Evolutionary conservation across 2,888 invertebrate species (phyloP), one percentile per base, ranked within the genome.

Genomic region (Hyposoter didymator): DNA sequence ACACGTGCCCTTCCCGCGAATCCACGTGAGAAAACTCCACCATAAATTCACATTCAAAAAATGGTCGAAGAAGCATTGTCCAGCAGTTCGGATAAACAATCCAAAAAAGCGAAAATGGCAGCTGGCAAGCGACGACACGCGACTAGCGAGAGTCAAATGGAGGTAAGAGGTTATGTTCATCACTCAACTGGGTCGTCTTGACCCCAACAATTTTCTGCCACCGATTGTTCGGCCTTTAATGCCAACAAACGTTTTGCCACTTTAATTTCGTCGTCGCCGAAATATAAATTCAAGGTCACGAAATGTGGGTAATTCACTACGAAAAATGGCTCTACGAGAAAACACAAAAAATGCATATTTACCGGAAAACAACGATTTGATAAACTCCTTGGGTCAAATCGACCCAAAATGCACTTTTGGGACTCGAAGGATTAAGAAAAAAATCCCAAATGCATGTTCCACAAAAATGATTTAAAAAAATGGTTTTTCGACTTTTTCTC

Each of bases 81-180:
- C 10, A 39, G 39, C 39, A 10, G 7, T 39, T 39, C 39, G 39
- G 55, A 28, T 22, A 10, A 55, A 55, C 22, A 8, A 8, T 59
- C 22, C 2, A 59, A 59, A 28, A 28, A 28, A 28, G 14, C 2
- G 67, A 76, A 78, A 76, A 66, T 70, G 47, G 89, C 87, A 81
- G 64, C 78, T 6, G 52, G 86, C 7, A 90, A 90, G 80, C 87
- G 89, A 55, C 88, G 86, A 78, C 88, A 87, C 72, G 80, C 70
- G 17, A 87, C 59, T 8, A 59, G 85, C 67, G 89, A 90, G 82
- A 89, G 80, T 87, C 87, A 88, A 73, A 90, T 90, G 90, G 90
- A 90, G 89, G 90, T 87, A 55, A 17, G 88, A 85, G 79, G 79
- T 87, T 88, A 85, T 82, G 79, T 47, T 19, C 39, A n/a, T 76